Conservation (phyloP, 2,888 invertebrate species). For the Conomelus anceps region DNA sequence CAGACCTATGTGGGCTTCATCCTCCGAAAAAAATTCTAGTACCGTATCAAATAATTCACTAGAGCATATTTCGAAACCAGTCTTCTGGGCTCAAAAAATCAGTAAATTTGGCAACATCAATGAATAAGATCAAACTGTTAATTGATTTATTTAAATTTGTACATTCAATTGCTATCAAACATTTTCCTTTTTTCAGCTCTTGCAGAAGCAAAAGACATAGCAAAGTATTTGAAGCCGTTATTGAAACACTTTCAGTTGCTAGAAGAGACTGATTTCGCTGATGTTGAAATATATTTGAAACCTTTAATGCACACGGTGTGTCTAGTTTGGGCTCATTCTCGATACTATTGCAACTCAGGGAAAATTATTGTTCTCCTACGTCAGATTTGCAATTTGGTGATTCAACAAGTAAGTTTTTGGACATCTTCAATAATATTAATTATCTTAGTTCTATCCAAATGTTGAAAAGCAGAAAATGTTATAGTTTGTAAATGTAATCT, state of each 20-base stretch:
- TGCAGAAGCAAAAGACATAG: slow-evolving; percentile 86
- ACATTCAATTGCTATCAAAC: not conserved
- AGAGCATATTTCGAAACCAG: too few relatives aligned
- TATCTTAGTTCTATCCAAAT: too few relatives aligned
- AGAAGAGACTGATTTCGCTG: slow-evolving; percentile 80
- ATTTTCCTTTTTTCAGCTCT: slow-evolving; percentile 49
- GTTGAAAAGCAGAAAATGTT: too few relatives aligned
- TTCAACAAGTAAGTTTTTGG: slow-evolving; percentile 60
- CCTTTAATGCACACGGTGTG: slow-evolving; percentile 83
- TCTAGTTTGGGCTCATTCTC: slow-evolving; percentile 83
- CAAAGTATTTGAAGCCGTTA: slow-evolving; percentile 75
- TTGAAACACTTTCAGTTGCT: slow-evolving; percentile 71
- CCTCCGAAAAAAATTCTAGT: too few relatives aligned
- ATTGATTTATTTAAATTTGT: not conserved
- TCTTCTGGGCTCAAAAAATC: too few relatives aligned
- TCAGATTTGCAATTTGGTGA: slow-evolving; percentile 84
- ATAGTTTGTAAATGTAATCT: too few relatives aligned
- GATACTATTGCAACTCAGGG: slow-evolving; percentile 81
- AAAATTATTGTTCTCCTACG: slow-evolving; percentile 82
- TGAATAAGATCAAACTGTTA: not conserved
- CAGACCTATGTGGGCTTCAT: too few relatives aligned
- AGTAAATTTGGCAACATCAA: too few relatives aligned
- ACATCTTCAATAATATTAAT: not conserved
- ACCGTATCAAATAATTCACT: too few relatives aligned
- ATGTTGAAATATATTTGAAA: slow-evolving; percentile 65